Percentiles rank a stretch among this genome's conserved stretches.
phyloP scores from a whole-genome alignment of 2,888 invertebrate species.

The Chrysopilus asiliformis region DNA sequence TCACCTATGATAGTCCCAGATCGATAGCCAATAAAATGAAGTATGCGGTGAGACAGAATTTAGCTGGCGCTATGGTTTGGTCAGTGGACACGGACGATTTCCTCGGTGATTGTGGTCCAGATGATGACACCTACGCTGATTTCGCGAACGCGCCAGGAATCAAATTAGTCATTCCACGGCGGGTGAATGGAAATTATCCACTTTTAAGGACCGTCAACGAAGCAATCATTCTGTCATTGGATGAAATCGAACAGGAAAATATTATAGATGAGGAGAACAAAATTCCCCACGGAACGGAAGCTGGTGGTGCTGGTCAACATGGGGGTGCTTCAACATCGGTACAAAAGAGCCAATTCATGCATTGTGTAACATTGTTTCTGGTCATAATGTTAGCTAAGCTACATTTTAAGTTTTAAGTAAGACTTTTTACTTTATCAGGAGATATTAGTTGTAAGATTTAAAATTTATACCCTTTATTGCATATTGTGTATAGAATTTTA shows the following conservation, averaged over 20 bases:
- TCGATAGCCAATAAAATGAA: conserved; percentile 63
- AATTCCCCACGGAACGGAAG: conserved; percentile 29
- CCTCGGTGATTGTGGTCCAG: conserved; percentile 48
- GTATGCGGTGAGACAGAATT: conserved; percentile 46
- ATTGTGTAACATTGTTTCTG: too few species aligned
- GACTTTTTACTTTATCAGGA: too few species aligned
- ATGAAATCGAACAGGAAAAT: conserved; percentile 40
- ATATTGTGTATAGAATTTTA: too few species aligned
- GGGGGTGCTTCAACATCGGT: neutral
- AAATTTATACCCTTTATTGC: too few species aligned
- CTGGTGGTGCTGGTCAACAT: conserved; percentile 16
- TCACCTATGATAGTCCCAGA: conserved; percentile 61
- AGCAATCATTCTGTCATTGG: conserved; percentile 42
- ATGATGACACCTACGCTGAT: conserved; percentile 39
- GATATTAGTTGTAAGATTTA: too few species aligned
- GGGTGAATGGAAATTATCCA: conserved; percentile 45
- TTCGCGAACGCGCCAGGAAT: conserved; percentile 24
- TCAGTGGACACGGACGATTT: conserved; percentile 83
- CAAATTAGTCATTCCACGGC: conserved; percentile 21
- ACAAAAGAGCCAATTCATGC: too few species aligned
- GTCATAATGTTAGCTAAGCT: too few species aligned
- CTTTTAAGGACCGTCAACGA: conserved; percentile 60
- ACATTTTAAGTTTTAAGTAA: too few species aligned
- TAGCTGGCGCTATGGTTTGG: conserved; percentile 81
- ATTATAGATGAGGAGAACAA: conserved; percentile 38